Evolutionary conservation across 2,888 invertebrate species (phyloP).

Genomic region (Drosophila putrida): DNA sequence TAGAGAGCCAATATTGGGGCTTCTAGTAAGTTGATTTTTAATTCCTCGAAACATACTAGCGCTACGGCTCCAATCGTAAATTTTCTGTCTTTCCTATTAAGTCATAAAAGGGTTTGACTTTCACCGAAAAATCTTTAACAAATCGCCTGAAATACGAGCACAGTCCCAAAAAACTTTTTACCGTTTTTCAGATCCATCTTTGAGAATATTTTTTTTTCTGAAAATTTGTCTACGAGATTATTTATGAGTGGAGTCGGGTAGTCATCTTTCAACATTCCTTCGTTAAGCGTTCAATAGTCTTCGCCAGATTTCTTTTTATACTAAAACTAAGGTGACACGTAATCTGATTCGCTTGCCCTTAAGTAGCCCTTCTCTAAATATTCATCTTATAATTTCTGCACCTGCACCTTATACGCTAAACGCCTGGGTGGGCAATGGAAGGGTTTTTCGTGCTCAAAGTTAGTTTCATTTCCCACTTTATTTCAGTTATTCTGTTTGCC

Average conservation of each 20-base stretch:
- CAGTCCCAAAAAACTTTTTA: slow-evolving; percentile 30
- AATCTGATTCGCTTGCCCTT: background rate
- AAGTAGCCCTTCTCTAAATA: background rate
- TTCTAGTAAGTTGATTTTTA: slow-evolving; percentile 27
- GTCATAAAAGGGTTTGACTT: slow-evolving; percentile 35
- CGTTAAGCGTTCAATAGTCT: slow-evolving; percentile 3
- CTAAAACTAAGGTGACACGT: background rate
- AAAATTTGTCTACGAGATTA: slow-evolving; percentile 1
- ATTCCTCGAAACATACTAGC: slow-evolving; percentile 17
- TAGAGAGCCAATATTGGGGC: slow-evolving; percentile 29
- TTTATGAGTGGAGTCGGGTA: slow-evolving; percentile 14
- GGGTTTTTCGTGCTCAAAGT: background rate
- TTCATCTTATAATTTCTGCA: background rate
- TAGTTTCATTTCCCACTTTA: slow-evolving; percentile 1
- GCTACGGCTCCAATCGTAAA: slow-evolving; percentile 20
- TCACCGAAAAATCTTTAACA: slow-evolving; percentile 36
- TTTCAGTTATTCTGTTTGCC: background rate
- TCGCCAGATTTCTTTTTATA: background rate
- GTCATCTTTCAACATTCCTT: background rate
- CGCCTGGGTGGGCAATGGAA: background rate
- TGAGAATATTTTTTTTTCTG: background rate
- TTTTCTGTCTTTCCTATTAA: slow-evolving; percentile 24
- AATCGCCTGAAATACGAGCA: slow-evolving; percentile 42
- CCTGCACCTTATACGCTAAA: background rate
- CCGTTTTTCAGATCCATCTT: slow-evolving; percentile 15